Base-by-base conservation (phyloP, 2,888 invertebrate species). In the Trichopria drosophilae region DNA sequence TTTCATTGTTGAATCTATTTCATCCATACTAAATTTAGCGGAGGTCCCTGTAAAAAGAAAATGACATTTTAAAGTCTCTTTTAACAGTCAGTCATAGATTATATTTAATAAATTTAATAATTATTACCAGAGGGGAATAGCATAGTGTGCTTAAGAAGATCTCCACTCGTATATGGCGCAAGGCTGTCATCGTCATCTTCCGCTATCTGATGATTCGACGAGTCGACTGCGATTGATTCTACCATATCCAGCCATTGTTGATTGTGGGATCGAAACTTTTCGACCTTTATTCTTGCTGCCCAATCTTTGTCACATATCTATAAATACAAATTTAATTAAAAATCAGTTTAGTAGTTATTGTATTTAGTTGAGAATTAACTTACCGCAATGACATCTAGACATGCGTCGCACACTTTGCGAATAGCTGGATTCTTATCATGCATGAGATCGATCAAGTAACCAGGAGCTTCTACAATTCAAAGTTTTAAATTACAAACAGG, bases 221-320 rank as follows among this genome's bases (percentile, higher is more conserved):
- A 77, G 60, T 81, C 82, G 28, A 79, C 75, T n/a, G 80, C 80
- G 57, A 82, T 78, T 32, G 82, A 82, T 76, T 95, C 93, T 28
- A 98, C 93, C 88, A 97, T 96, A 67, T 94, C 93, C 60, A 99
- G 79, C 98, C 98, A 99, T 73, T 98, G 96, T 0, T 93, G 91
- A 76, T 99, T 99, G 78, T 98, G 96, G 78, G 93, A 93, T n/a
- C 94, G 85, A 78, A 98, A 99, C 63, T 96, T 89, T 77, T 97
- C 97, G 43, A 84, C 85, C 79, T 92, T 92, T 53, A 98, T 94
- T 66, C 93, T 84, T 46, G 85, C 86, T n/a, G 93, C 90, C 97
- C 97, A 98, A 49, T 90, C 89, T 58, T 85, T 85, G 76, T 92
- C 90, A 76, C 89, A 87, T 69, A 84, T 83, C 82, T 83, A 49